Evolutionary conservation across 2,113 vertebrate genomes (phyloP).

Genomic region (Coptodon rendalli): DNA sequence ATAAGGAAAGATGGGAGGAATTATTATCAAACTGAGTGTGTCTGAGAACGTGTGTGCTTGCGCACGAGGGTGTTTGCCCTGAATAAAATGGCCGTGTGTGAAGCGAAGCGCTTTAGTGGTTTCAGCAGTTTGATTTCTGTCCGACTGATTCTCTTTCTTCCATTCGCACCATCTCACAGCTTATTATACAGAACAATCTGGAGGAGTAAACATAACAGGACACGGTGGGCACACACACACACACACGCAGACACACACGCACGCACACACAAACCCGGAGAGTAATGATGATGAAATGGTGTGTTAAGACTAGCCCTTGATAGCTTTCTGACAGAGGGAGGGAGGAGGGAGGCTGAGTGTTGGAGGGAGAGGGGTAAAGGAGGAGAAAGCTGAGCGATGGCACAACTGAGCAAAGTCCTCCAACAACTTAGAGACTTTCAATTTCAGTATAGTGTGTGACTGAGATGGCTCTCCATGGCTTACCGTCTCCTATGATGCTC

Average conservation of each 20-base stretch:
- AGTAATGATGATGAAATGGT: constrained; percentile 60
- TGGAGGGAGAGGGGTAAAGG: background rate
- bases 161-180: constrained; percentile 40
- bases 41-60: background rate
- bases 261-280: background rate
- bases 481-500: constrained; percentile 96
- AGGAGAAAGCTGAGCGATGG: background rate
- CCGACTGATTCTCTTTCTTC: constrained; percentile 31
- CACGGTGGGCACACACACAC: constrained; percentile 20
- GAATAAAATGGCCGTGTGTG: constrained; percentile 21
- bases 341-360: background rate
- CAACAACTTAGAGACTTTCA: background rate
- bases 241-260: background rate
- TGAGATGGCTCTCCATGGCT: background rate
- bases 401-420: background rate
- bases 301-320: constrained; percentile 56
- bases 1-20: constrained; percentile 33
- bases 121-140: constrained; percentile 47
- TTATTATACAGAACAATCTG: constrained; percentile 60
- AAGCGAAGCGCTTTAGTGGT: constrained; percentile 38
- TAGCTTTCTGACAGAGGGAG: constrained; percentile 34
- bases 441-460: background rate
- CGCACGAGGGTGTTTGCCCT: constrained; percentile 1
- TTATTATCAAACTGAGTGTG: constrained; percentile 27
- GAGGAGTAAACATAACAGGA: constrained; percentile 47